Conservation (phyloP, 2,113 vertebrate species). For the Psophia crepitans region DNA sequence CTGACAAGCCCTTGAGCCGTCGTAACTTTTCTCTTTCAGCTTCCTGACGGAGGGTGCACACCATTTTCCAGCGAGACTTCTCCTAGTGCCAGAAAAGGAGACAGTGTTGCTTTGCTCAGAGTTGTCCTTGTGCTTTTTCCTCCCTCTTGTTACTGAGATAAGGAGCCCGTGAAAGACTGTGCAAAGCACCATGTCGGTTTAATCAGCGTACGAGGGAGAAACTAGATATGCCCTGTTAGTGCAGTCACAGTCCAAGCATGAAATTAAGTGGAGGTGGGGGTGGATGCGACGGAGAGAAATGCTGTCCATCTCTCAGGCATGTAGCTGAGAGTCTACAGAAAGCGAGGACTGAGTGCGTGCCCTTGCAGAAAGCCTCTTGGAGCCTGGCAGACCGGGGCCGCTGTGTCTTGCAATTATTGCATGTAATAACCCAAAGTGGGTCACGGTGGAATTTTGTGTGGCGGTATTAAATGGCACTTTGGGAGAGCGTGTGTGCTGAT, state of each 20-base stretch:
- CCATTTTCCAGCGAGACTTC: neutral
- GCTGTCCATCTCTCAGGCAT: constrained; percentile 19
- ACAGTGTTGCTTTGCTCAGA: constrained; percentile 10
- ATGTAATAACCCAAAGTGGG: constrained; percentile 8
- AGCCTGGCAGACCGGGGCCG: constrained; percentile 3
- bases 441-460: neutral
- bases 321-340: neutral
- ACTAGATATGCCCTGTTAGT: constrained; percentile 65
- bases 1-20: neutral
- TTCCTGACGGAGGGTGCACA: neutral
- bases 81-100: neutral
- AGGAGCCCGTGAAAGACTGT: constrained; percentile 70
- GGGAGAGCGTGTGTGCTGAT: neutral
- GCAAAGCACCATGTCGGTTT: constrained; percentile 71
- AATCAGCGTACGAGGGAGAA: constrained; percentile 64
- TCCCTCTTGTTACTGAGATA: constrained; percentile 68
- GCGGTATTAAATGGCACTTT: constrained; percentile 23
- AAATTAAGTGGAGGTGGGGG: constrained; percentile 55
- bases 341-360: neutral
- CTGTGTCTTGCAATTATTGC: constrained; percentile 4
- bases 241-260: constrained; percentile 52
- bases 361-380: constrained; percentile 51
- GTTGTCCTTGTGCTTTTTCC: constrained; percentile 65
- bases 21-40: neutral
- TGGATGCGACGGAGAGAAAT: neutral